Evolutionary conservation across 2,888 invertebrate species (phyloP), one percentile per base, ranked within the genome.

Genomic region (Apotomis turbidana): DNA sequence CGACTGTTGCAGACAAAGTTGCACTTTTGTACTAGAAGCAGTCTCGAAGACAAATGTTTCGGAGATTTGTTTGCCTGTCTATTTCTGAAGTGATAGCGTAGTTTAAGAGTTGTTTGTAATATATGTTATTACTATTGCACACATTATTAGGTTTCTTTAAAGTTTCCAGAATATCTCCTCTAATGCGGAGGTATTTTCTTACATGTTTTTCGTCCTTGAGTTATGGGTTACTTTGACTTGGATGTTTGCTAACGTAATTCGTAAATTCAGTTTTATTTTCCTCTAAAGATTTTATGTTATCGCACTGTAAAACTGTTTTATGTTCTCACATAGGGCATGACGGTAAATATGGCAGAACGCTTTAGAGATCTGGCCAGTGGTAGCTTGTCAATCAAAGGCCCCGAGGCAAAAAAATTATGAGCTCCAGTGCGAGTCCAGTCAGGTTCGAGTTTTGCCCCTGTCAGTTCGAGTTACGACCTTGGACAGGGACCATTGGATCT

Each of bases 1-100:
- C 76, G 77, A 85, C 84, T 85, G 83, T 79, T 78, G 78, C 74
- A 82, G 82, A 89, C 90, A 87, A 90, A 90, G 90, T 91, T 90
- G 87, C 88, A 83, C 82, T 85, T 83, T 85, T 79, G 80, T 76
- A 77, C 78, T 74, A 78, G 79, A 82, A 62, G 81, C 78, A 81
- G 79, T 82, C 78, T 76, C 81, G 78, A 83, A 87, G 85, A 87
- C 85, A 86, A 90, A 90, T 88, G 86, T 86, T 80, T 79, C 81
- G 78, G 80, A 80, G 79, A 81, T 83, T 85, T 81, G 81, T 81
- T 83, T 83, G 80, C 83, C 77, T 78, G 77, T 85, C 79, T 81
- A 80, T 85, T 83, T 79, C 78, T 79, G 75, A 71, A 79, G 77
- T 82, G 86, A 87, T 87, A 86, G 85, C 83, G 83, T 77, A 83